Evolutionary conservation across 2,797 vertebrate species (phyloP), one percentile per base, ranked within the genome.

Genomic region (Selene dorsalis): DNA sequence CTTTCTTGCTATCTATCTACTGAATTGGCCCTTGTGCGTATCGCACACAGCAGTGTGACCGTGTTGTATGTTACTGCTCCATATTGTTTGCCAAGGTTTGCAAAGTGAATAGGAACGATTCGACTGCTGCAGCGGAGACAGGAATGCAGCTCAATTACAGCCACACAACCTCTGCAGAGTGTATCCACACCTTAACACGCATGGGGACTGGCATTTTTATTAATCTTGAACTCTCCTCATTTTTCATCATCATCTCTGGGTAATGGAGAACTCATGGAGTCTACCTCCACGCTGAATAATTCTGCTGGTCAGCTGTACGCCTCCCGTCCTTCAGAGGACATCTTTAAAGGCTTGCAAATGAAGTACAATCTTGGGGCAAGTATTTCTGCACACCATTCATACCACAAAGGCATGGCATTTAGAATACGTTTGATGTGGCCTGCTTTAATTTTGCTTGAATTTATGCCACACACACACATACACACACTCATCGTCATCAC

Each of bases 281-380:
- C 32, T 35, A 8, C 32, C 32, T 35, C 32, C 32, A 35, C 32
- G 32, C 32, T 78, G 53, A 69, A 71, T 66, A 14, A 60, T 47
- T 43, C 24, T 14, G 12, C 48, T 13, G 63, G 58, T 76, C 78
- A 77, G 82, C 67, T 66, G 39, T 32, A 17, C 39, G 52, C 53
- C 58, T 68, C 41, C 59, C 55, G 47, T 66, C 81, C 76, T 80
- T 83, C 26, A 61, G 60, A 80, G 71, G 66, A 55, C 67, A 72
- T 73, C 71, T 87, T 86, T 77, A 85, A 89, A 88, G 84, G 59
- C 48, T 83, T 87, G 81, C 69, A 86, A 84, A 88, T 87, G 64
- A 86, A 58, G 65, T 30, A 48, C 71, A 77, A 72, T 84, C 85
- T 76, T 35, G 16, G 45, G 59, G 53, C 56, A 60, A 64, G 64